phyloP scores from a whole-genome alignment of 2,888 invertebrate species.

The Ecdyonurus torrentis region DNA sequence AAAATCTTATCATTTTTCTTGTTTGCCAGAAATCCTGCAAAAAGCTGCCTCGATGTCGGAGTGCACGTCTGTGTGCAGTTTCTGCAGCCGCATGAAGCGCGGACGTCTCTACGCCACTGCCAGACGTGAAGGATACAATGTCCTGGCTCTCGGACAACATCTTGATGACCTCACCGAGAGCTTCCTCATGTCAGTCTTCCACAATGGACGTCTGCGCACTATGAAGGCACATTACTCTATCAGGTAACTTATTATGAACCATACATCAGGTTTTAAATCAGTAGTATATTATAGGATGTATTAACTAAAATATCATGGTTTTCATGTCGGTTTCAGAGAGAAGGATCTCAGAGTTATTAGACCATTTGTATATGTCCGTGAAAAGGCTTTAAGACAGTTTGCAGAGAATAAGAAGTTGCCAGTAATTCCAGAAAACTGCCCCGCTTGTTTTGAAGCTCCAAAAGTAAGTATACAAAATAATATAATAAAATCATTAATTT shows the following conservation, averaged over 20 bases:
- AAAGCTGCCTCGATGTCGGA: conserved; percentile 26
- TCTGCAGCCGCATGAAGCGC: conserved; percentile 52
- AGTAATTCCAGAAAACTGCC: conserved; percentile 44
- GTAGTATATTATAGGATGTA: background rate
- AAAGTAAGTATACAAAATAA: conserved; percentile 28
- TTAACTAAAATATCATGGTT: background rate
- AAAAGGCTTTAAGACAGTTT: conserved; percentile 54
- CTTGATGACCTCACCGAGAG: conserved; percentile 69
- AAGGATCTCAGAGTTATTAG: conserved; percentile 67
- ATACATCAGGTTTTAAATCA: background rate
- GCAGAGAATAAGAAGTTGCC: conserved; percentile 56
- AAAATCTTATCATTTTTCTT: no score
- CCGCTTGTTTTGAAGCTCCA: conserved; percentile 31
- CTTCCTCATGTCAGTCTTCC: conserved; percentile 65
- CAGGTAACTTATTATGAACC: conserved; percentile 37
- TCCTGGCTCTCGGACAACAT: conserved; percentile 74
- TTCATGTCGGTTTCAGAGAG: conserved; percentile 36
- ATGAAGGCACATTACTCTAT: conserved; percentile 64
- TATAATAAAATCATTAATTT: background rate
- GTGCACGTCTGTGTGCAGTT: conserved; percentile 43
- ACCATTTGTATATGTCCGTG: conserved; percentile 74
- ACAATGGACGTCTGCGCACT: conserved; percentile 58
- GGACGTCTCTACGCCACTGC: conserved; percentile 61
- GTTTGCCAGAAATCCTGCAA: conserved; percentile 31
- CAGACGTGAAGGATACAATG: conserved; percentile 61